Base-by-base conservation (phyloP, 2,797 vertebrate genomes). In the Hoplostethus mediterraneus region DNA sequence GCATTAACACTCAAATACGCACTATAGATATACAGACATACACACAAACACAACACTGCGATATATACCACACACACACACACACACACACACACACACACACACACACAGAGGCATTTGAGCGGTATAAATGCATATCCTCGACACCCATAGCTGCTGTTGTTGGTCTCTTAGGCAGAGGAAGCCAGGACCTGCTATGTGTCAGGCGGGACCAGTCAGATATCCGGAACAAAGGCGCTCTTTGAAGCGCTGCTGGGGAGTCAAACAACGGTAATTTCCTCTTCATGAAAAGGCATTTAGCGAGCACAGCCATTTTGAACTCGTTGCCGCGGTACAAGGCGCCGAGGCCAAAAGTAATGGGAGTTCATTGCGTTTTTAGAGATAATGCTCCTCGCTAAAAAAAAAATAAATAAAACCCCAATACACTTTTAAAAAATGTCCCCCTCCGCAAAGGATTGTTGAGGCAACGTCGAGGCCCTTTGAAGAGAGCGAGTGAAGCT, bases 311-410 rank as follows among this genome's bases (percentile, higher is more conserved):
- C 88, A 83, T 81, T 89, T 89, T 71, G 66, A 76, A 70, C 81
- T 87, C 59, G 85, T 82, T 80, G 84, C 82, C 83, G 42, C 66
- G 79, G 79, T 82, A 81, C 68, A 73, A 77, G 80, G 75, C 75
- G 84, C 72, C 71, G 40, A 67, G 85, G 79, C 76, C 80, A 76
- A 79, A 86, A 88, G 87, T 84, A 90, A 88, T 76, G 73, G 77
- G 71, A 80, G 82, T 89, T 93, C 83, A 84, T 83, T 88, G 89
- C 72, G 3, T 89, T 91, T 90, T 84, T 80, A 67, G 79, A 92
- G 89, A 93, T 95, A 94, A 94, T 90, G 63, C 81, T 82, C 56
- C 72, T 73, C 16, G 56, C 82, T 88, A 92, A 93, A 86, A 92
- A n/a, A n/a, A n/a, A n/a, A n/a, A n/a, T n/a, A n/a, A n/a, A n/a